Evolutionary conservation across 2,113 vertebrate species (phyloP).

Genomic region (Psettodes erumei): DNA sequence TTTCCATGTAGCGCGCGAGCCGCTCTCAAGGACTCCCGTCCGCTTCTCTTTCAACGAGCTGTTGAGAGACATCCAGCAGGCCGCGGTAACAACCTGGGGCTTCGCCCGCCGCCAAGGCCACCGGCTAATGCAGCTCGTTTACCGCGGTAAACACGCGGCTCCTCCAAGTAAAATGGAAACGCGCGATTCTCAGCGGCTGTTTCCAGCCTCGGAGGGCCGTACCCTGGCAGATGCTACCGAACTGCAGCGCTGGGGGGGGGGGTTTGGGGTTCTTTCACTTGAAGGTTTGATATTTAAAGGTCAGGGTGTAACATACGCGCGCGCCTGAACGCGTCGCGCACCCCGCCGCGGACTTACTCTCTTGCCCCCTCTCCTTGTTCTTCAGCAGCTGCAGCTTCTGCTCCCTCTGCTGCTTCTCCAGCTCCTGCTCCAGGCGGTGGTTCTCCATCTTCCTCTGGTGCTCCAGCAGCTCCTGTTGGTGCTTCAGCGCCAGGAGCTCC

Average conservation of each 20-base stretch:
- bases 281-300: not conserved
- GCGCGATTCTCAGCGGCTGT: constrained; percentile 25
- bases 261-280: not conserved
- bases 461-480: constrained; percentile 97
- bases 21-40: constrained; percentile 73
- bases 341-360: constrained; percentile 87
- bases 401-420: constrained; percentile 96
- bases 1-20: constrained; percentile 70
- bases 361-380: constrained; percentile 98
- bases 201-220: constrained; percentile 30
- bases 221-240: constrained; percentile 2
- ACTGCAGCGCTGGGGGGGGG: not conserved
- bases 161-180: constrained; percentile 73
- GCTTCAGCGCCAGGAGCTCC: constrained; percentile 96
- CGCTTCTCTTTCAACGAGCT: constrained; percentile 72
- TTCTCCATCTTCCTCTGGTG: constrained; percentile 97
- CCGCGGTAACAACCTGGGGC: constrained; percentile 62
- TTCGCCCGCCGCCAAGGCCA: constrained; percentile 64
- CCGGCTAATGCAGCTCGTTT: constrained; percentile 65
- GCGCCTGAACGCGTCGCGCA: not conserved
- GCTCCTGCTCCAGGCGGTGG: constrained; percentile 95
- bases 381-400: constrained; percentile 96
- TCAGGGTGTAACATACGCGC: not conserved
- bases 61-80: constrained; percentile 76
- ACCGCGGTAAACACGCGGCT: constrained; percentile 59